A percentile compares a stretch with the other conserved stretches of the same genome.
These are phyloP conservation scores for Pomacea canaliculata DNA, from an alignment of 2,888 invertebrate species.

Conservation along the genomic window DNA sequence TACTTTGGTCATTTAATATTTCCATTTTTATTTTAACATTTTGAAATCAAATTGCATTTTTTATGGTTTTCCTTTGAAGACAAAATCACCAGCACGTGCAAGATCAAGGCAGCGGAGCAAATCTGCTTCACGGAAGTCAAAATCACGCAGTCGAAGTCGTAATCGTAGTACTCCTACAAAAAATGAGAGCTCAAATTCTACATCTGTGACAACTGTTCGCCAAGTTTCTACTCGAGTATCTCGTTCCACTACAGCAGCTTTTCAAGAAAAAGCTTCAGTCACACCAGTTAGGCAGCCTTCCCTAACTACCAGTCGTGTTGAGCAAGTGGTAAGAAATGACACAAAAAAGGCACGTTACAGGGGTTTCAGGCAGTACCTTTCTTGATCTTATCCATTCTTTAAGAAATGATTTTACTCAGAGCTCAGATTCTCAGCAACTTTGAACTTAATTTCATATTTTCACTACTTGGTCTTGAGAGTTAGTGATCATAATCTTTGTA, in stretches of 20 bases:
- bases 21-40: too few relatives aligned
- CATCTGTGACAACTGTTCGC: constrained; percentile 17
- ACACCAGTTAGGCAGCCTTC: constrained; percentile 36
- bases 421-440: too few relatives aligned
- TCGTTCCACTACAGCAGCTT: background rate
- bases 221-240: background rate
- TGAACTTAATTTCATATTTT: too few relatives aligned
- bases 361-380: too few relatives aligned
- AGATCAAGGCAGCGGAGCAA: constrained; percentile 37
- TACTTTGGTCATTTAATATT: too few relatives aligned
- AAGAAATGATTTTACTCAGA: too few relatives aligned
- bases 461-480: too few relatives aligned
- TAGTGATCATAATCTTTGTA: background rate
- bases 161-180: constrained; percentile 19
- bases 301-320: constrained; percentile 28
- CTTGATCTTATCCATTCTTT: too few relatives aligned
- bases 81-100: constrained; percentile 28
- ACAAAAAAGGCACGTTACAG: too few relatives aligned
- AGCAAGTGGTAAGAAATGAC: constrained; percentile 27
- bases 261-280: constrained; percentile 31
- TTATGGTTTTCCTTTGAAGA: background rate
- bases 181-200: constrained; percentile 6
- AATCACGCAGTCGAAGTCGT: constrained; percentile 42
- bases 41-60: too few relatives aligned
- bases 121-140: constrained; percentile 34